Evolutionary conservation across 2,113 vertebrate genomes (phyloP).

Genomic region (Microcebus murinus): DNA sequence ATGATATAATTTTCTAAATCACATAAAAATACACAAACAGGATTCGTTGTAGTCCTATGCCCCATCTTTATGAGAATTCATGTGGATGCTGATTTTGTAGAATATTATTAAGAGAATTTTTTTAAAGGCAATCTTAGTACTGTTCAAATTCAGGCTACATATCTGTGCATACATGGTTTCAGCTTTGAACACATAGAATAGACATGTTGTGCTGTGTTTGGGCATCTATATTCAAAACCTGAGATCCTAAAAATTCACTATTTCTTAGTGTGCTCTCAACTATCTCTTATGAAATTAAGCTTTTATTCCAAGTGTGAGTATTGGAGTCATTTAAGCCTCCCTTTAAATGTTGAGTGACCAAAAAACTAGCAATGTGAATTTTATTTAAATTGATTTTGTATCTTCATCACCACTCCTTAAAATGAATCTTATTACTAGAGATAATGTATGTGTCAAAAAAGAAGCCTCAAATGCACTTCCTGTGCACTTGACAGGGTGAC

Average conservation of each 20-base stretch:
- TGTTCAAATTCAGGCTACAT: constrained; percentile 31
- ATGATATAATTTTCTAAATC: constrained; percentile 90
- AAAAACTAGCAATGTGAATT: constrained; percentile 61
- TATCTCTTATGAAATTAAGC: constrained; percentile 60
- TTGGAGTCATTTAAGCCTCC: constrained; percentile 42
- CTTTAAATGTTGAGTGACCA: constrained; percentile 52
- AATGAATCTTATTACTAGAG: constrained; percentile 87
- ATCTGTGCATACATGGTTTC: neutral
- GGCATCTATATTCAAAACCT: neutral
- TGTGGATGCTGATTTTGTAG: constrained; percentile 63
- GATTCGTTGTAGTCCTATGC: constrained; percentile 66
- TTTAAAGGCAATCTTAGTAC: constrained; percentile 37
- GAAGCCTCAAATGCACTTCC: constrained; percentile 90
- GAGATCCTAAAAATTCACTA: constrained; percentile 47
- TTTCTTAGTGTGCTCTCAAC: constrained; percentile 44
- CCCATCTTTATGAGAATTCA: constrained; percentile 72
- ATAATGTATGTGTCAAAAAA: constrained; percentile 91
- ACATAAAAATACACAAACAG: constrained; percentile 86
- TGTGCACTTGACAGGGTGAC: constrained; percentile 96
- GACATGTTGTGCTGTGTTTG: constrained; percentile 27
- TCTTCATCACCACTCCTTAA: constrained; percentile 83
- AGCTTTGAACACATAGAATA: neutral
- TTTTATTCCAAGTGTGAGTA: constrained; percentile 56
- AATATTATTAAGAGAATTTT: constrained; percentile 57
- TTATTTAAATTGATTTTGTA: constrained; percentile 82